Evolutionary conservation across 2,113 vertebrate genomes (phyloP), one percentile per base, ranked within the genome.

Genomic region (Ariopsis seemanni): DNA sequence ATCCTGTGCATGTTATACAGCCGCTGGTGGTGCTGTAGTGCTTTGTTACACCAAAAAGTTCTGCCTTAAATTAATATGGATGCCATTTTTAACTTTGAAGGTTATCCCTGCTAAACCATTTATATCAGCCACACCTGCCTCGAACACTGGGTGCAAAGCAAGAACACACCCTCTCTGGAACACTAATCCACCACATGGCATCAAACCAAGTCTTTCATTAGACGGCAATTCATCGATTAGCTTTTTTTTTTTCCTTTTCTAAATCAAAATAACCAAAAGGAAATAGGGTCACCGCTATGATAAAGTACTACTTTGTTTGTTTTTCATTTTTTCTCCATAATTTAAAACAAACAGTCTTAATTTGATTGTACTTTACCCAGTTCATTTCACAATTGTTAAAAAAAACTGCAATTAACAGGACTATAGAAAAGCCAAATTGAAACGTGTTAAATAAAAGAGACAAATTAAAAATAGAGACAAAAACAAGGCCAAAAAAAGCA

Each of bases 401-500:
- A 85, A 65, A 83, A 86, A 75, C 15, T 75, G 79, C 72, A 52
- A 74, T 87, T 27, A 83, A 77, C 50, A 86, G 42, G 20, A 69
- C 57, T 87, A 34, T 10, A 34, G n/a, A 81, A 63, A 60, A 53
- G 57, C 48, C 67, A 65, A 75, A 83, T 83, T 87, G 22, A 75
- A 75, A 60, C 42, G 9, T 63, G 80, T 42, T 83, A 63, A 83
- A 87, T 77, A 84, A 87, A 82, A 75, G 7, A 75, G 67, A 42
- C 62, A 78, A 63, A 83, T 65, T 63, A 86, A 86, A 65, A 65
- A 86, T 42, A 81, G 22, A 60, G 55, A 34, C 25, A 87, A 83
- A 87, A 83, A 58, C 71, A 83, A 83, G 79, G 42, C 57, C 85
- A 80, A 57, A 18, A 80, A 53, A 69, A 75, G n/a, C 84, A 86